A percentile compares a stretch with the other conserved stretches of the same genome.
These are phyloP conservation scores for Coelopa pilipes DNA, from an alignment of 2,888 invertebrate species.

Conservation along the genomic window DNA sequence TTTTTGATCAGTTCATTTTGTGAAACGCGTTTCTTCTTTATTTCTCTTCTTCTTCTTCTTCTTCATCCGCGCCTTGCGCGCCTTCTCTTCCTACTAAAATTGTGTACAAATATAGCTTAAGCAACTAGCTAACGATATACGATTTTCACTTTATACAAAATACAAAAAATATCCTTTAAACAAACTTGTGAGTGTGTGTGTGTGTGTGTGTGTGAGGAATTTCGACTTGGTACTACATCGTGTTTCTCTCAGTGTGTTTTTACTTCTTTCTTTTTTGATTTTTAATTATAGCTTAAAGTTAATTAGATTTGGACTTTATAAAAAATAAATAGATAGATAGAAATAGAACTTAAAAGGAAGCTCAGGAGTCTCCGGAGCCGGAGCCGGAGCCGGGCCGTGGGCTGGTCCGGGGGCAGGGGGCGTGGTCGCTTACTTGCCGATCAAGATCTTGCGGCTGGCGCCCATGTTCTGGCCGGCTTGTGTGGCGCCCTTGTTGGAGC, in stretches of 20 bases:
- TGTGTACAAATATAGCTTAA: constrained; percentile 58
- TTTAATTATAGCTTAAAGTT: constrained; percentile 13
- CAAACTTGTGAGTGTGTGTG: neutral
- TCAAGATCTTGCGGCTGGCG: constrained; percentile 88
- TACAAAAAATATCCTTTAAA: constrained; percentile 45
- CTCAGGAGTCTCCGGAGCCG: neutral
- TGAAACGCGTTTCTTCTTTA: constrained; percentile 34
- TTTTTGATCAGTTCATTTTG: neutral
- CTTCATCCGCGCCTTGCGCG: constrained; percentile 28
- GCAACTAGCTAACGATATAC: constrained; percentile 49
- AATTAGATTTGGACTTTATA: constrained; percentile 17
- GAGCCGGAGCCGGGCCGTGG: too few species aligned
- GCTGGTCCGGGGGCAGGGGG: neutral
- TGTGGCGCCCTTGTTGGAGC: constrained; percentile 94
- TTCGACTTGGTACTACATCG: neutral
- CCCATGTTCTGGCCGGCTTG: constrained; percentile 93
- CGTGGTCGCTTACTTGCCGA: constrained; percentile 79
- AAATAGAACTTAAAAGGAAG: neutral
- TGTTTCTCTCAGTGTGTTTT: constrained; percentile 29
- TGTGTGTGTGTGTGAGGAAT: neutral
- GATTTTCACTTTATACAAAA: constrained; percentile 44
- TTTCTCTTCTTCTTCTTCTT: constrained; percentile 39
- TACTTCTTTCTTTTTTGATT: neutral
- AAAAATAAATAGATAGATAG: constrained; percentile 23
- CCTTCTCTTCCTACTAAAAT: constrained; percentile 42